Evolutionary conservation across 2,113 vertebrate species (phyloP).

Genomic region (Carollia perspicillata): DNA sequence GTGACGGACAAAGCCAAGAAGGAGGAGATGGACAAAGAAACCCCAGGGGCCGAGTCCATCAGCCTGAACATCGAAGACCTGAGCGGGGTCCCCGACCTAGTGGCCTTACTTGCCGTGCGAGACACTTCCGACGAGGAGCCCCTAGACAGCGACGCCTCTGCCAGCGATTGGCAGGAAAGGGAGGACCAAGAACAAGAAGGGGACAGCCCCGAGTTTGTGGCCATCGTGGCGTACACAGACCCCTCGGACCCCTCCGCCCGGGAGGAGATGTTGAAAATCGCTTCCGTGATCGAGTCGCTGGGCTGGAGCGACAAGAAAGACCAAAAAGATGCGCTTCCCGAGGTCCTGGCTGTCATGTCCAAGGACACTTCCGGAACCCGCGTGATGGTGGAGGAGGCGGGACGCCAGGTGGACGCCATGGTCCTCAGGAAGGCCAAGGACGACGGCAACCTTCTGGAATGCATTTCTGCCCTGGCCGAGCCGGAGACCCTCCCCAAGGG

Average conservation of each 20-base stretch:
- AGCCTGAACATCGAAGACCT: not conserved
- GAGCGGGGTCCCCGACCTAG: not conserved
- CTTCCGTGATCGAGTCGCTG: slow-evolving; percentile 20
- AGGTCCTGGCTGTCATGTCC: not conserved
- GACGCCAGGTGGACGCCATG: slow-evolving; percentile 24
- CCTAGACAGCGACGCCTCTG: not conserved
- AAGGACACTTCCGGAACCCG: not conserved
- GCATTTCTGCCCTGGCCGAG: not conserved
- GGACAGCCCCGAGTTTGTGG: slow-evolving; percentile 35
- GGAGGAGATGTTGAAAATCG: slow-evolving; percentile 43
- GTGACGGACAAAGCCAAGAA: not conserved
- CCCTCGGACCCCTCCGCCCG: not conserved
- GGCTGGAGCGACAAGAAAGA: not conserved
- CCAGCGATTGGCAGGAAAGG: not conserved
- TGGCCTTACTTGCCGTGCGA: not conserved
- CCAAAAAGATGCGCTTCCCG: not conserved
- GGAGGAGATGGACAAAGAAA: not conserved
- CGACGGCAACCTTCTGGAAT: not conserved
- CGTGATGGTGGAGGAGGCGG: slow-evolving; percentile 16
- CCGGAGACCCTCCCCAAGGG: not conserved
- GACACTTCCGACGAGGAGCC: not conserved
- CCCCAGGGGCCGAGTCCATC: not conserved
- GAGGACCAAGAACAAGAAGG: not conserved
- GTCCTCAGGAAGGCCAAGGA: not conserved
- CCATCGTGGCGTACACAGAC: not conserved